These are phyloP conservation scores for Macrosoma leucophasiata DNA, from an alignment of 2,888 invertebrate genomes.

Conservation along the genomic window DNA sequence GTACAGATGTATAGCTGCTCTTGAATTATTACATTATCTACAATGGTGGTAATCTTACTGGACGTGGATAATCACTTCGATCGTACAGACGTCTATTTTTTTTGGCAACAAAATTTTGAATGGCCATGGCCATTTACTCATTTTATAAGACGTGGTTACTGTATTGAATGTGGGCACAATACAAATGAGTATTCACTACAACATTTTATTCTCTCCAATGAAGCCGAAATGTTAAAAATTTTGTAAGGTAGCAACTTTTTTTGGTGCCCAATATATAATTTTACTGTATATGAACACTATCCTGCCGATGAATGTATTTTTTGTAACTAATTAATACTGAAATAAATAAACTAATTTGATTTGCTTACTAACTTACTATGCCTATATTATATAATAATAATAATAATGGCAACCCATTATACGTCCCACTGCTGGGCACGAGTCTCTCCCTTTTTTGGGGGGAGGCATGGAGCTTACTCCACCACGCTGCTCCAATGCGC, in stretches of 20 bases:
- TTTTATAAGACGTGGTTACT: conserved; percentile 4
- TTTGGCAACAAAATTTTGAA: not conserved
- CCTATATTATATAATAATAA: too few species aligned
- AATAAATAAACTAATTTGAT: too few species aligned
- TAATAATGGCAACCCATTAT: too few species aligned
- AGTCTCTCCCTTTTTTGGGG: too few species aligned
- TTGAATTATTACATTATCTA: conserved; percentile 1
- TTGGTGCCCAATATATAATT: conserved; percentile 6
- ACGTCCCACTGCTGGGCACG: too few species aligned
- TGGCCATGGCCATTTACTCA: conserved; percentile 5
- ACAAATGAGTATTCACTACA: conserved; percentile 1
- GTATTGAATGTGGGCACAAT: conserved; percentile 4
- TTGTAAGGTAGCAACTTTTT: conserved; percentile 1
- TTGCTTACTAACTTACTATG: too few species aligned
- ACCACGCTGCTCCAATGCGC: too few species aligned
- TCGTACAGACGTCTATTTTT: conserved; percentile 2
- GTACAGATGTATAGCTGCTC: too few species aligned
- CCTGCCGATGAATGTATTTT: conserved; percentile 1
- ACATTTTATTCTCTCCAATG: conserved; percentile 6
- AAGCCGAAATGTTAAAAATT: conserved; percentile 1
- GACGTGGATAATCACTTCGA: conserved; percentile 1
- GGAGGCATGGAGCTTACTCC: too few species aligned
- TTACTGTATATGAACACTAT: conserved; percentile 6
- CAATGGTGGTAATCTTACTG: conserved; percentile 3
- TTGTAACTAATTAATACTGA: too few species aligned